Evolutionary conservation across 2,113 vertebrate genomes (phyloP).

Genomic region (Apaloderma vittatum): DNA sequence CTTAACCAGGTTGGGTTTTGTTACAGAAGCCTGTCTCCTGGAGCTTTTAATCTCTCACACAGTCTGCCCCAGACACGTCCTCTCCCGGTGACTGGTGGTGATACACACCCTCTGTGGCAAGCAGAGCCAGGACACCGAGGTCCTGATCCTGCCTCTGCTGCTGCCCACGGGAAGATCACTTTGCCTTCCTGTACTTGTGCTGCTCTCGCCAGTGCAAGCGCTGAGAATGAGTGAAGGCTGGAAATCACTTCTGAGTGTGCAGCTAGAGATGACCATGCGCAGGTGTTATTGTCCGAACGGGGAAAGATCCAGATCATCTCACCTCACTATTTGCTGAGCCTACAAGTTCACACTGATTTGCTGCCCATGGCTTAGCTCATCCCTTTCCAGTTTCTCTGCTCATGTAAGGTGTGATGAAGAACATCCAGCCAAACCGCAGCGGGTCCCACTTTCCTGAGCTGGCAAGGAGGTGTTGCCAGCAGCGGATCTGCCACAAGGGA

Average conservation of each 20-base stretch:
- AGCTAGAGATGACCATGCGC: background rate
- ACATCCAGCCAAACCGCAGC: background rate
- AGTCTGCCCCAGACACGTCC: background rate
- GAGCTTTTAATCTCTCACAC: background rate
- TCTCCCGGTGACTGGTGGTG: background rate
- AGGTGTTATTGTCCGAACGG: background rate
- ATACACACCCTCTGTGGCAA: fast-evolving
- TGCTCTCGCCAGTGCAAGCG: background rate
- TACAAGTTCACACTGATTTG: background rate
- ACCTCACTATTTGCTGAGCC: background rate
- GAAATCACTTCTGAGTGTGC: background rate
- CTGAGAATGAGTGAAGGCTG: background rate
- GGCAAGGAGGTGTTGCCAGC: background rate
- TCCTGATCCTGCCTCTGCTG: background rate
- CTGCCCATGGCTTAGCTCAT: background rate
- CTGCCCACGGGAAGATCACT: background rate
- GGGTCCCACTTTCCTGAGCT: background rate
- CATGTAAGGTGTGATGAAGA: background rate
- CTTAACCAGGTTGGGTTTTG: background rate
- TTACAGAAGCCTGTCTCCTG: background rate
- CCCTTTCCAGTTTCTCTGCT: background rate
- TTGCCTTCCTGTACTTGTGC: background rate
- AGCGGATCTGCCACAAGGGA: background rate
- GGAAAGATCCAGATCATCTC: background rate
- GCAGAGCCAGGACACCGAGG: background rate